Evolutionary conservation across 2,797 vertebrate genomes (phyloP).

Genomic region (Megaceryle alcyon): DNA sequence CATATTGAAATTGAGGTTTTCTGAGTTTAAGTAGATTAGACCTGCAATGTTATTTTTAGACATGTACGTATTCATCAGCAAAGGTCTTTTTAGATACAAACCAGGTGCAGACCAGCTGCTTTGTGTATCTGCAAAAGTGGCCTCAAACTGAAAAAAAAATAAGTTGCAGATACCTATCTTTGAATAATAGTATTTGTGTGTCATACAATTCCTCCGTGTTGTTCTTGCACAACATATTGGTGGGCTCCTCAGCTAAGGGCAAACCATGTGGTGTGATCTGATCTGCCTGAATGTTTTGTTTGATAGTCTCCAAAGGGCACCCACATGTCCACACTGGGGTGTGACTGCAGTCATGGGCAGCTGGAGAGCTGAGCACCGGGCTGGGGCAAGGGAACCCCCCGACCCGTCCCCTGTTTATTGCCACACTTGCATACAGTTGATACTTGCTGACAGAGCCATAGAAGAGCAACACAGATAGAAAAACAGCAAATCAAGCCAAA

Average conservation of each 20-base stretch:
- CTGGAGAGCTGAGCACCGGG: neutral
- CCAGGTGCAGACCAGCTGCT: conserved; percentile 54
- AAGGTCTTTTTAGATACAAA: conserved; percentile 4
- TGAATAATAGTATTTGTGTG: neutral
- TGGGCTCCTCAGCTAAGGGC: neutral
- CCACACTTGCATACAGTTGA: accelerated
- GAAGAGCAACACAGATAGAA: neutral
- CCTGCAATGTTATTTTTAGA: conserved; percentile 19
- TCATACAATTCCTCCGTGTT: neutral
- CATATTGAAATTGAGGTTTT: neutral
- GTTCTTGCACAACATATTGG: neutral
- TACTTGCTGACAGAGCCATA: neutral
- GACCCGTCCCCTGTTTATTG: neutral
- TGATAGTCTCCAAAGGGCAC: neutral
- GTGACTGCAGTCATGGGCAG: accelerated
- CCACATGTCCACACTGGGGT: accelerated
- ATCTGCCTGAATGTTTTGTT: neutral
- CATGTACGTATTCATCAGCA: neutral
- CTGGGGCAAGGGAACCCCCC: accelerated
- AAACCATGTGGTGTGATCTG: accelerated
- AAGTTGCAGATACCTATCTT: neutral
- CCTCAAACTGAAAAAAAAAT: conserved; percentile 4
- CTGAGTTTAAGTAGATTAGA: conserved; percentile 8
- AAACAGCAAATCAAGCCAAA: neutral
- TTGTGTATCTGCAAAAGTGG: neutral